Conservation (phyloP, 1,140 invertebrate species). For the Polyergus mexicanus region DNA sequence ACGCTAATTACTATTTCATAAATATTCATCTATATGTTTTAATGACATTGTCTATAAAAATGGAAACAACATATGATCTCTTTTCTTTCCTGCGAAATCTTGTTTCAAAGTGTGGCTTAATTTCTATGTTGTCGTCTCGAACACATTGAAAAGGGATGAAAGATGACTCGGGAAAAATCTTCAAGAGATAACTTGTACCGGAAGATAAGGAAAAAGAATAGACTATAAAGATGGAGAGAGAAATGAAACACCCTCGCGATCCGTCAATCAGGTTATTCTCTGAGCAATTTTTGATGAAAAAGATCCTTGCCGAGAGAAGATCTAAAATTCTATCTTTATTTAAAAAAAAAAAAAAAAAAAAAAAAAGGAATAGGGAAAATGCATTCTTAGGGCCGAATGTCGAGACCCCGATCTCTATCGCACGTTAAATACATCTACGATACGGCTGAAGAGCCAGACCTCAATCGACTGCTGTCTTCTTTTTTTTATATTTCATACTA, state of each 20-base stretch:
- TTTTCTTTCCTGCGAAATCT: conserved; percentile 16
- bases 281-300: conserved; percentile 62
- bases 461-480: conserved; percentile 4
- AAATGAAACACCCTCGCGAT: conserved; percentile 44
- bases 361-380: conserved; percentile 37
- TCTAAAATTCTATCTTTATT: conserved; percentile 50
- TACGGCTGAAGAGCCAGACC: conserved; percentile 14
- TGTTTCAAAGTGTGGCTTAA: background rate
- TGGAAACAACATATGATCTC: conserved; percentile 11
- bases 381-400: background rate
- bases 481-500: conserved; percentile 36
- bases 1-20: background rate
- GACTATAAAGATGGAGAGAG: background rate
- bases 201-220: background rate
- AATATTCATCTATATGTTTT: background rate
- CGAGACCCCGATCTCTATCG: background rate
- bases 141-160: conserved; percentile 20
- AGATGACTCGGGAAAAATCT: background rate
- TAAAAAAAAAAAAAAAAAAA: conserved; percentile 6
- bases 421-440: conserved; percentile 36
- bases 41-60: background rate
- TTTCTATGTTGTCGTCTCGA: conserved; percentile 33
- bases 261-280: conserved; percentile 32
- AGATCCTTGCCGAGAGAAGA: conserved; percentile 65
- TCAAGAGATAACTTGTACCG: background rate